Base-by-base conservation (phyloP, 2,888 invertebrate species). In the Parelbella ahira region DNA sequence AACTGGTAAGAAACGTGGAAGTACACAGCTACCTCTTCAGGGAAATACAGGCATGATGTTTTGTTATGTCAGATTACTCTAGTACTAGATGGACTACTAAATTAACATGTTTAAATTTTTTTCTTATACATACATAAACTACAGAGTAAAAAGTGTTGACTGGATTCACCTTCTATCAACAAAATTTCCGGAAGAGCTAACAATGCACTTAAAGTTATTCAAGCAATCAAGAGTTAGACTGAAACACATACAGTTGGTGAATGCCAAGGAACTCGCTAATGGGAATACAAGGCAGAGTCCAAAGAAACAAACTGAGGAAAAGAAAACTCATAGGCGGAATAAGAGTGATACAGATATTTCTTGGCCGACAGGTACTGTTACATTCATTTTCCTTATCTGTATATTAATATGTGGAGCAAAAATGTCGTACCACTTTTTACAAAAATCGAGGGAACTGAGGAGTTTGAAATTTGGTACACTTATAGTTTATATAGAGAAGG, bases 81-180 rank as follows among this genome's bases (percentile, higher is more conserved):
- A n/a, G n/a, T n/a, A n/a, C n/a, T n/a, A n/a, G n/a, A n/a, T n/a
- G n/a, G n/a, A n/a, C n/a, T n/a, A n/a, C n/a, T n/a, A n/a, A n/a
- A n/a, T n/a, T n/a, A n/a, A n/a, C n/a, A n/a, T n/a, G n/a, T n/a
- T n/a, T n/a, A n/a, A n/a, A n/a, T n/a, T n/a, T n/a, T n/a, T n/a
- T n/a, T n/a, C n/a, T n/a, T 6, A 20, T 1, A 20, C 6, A 20
- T 11, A 10, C n/a, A n/a, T n/a, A n/a, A n/a, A n/a, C 19, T 19
- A 0, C 5, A 87, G 87, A 61, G 70, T 95, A 28, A 96, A 96
- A 88, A 92, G 94, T 65, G 93, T 97, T 6, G 96, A 97, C 74
- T 96, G 97, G 95, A 93, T 96, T 57, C 93, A 95, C 20, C 93
- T 95, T 59, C 89, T 97, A 45, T 96, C 97, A 9, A 94, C 94